Percentiles rank a stretch among this genome's conserved stretches.
phyloP scores from a whole-genome alignment of 2,888 invertebrate species.

The Drosophila limbata region DNA sequence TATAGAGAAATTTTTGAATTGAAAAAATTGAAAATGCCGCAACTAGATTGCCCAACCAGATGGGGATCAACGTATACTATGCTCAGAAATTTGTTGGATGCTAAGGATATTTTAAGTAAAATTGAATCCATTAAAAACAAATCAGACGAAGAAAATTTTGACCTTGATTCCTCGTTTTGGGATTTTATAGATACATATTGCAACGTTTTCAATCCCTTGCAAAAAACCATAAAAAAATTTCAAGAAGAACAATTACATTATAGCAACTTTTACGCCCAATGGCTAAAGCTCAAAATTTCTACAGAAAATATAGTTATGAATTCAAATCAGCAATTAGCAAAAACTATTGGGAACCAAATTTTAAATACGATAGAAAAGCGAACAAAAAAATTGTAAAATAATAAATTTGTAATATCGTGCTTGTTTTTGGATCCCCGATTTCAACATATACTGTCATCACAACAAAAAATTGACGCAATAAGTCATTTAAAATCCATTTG shows the following conservation, averaged over 20 bases:
- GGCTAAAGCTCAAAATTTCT: constrained; percentile 7
- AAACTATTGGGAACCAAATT: constrained; percentile 19
- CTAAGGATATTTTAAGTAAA: too few relatives aligned
- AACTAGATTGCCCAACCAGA: constrained; percentile 39
- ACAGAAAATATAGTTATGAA: constrained; percentile 26
- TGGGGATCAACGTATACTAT: constrained; percentile 35
- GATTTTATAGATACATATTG: constrained; percentile 22
- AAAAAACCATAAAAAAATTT: constrained; percentile 21
- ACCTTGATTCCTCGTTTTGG: constrained; percentile 14
- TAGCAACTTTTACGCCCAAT: too few relatives aligned
- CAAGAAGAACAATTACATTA: constrained; percentile 10
- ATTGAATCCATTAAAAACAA: too few relatives aligned
- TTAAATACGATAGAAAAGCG: constrained; percentile 15
- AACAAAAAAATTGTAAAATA: constrained; percentile 22
- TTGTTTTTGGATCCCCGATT: constrained; percentile 40
- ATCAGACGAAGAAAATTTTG: constrained; percentile 19
- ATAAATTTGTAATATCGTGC: constrained; percentile 22
- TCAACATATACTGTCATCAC: constrained; percentile 25
- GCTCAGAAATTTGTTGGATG: constrained; percentile 5
- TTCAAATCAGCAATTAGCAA: constrained; percentile 9
- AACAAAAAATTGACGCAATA: constrained; percentile 23
- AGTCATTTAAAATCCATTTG: constrained; percentile 26
- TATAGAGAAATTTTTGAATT: constrained; percentile 17
- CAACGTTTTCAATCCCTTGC: constrained; percentile 17
- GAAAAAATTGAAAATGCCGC: constrained; percentile 27